Evolutionary conservation across 2,797 vertebrate genomes (phyloP), one percentile per base, ranked within the genome.

Genomic region (Molossus alvarezi): DNA sequence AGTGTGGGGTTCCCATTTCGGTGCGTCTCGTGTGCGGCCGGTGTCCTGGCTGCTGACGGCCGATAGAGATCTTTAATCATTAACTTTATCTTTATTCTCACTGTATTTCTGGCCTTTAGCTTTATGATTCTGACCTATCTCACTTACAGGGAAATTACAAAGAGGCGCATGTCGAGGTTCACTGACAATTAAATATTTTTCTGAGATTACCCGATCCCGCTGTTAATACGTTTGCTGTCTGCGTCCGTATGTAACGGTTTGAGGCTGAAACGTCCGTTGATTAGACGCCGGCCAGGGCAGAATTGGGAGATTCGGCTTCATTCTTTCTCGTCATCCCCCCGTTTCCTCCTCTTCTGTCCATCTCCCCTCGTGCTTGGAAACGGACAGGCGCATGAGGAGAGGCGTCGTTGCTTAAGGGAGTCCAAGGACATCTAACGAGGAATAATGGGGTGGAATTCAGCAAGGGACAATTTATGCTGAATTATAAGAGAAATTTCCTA

Each of bases 401-500:
- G 60, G 27, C 45, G 51, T 75, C 58, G 0, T 80, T 57, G 86
- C 82, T 41, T 93, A 53, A 95, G 69, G 64, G n/a, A 41, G 94
- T 97, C 97, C 95, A 97, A 97, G 97, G 98, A 98, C 98, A 96
- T 96, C 97, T 90, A 95, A 95, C 90, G 89, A 96, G 95, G 96
- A 98, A 90, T 98, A 97, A 98, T 98, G 96, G 96, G 97, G 95
- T 92, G 96, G 97, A 91, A 97, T 95, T 71, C 90, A 97, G 96
- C 71, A 95, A 98, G 98, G 98, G 95, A 96, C 98, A 97, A 97
- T 98, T 98, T 96, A 97, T 92, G 96, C 95, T 98, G 98, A 98
- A 96, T 97, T 94, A 93, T 95, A 98, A 95, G 97, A 95, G 97
- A 96, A 97, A 96, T 97, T 21, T 98, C 93, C 96, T 96, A 94